A percentile compares a stretch with the other conserved stretches of the same genome.
These are phyloP conservation scores for Dolichoris vasculosae DNA, from an alignment of 1,140 invertebrate genomes.

Conservation along the genomic window DNA sequence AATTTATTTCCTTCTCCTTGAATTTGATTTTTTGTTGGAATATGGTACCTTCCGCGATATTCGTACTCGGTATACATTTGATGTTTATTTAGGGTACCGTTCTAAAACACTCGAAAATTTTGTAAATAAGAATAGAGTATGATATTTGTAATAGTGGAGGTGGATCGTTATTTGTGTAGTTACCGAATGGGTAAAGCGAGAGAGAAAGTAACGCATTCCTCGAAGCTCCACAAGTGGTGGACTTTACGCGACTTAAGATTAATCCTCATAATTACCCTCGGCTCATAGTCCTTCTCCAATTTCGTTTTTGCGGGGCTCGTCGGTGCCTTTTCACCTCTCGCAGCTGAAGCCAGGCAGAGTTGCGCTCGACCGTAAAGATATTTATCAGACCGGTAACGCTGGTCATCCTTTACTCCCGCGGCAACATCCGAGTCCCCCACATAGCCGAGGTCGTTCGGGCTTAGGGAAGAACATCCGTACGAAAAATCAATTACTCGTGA, in stretches of 20 bases:
- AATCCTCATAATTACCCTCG: slow-evolving; percentile 73
- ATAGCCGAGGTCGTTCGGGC: background rate
- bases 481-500: slow-evolving; percentile 54
- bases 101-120: background rate
- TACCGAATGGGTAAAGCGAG: background rate
- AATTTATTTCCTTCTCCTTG: no score
- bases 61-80: no score
- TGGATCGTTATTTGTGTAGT: slow-evolving; percentile 1
- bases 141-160: background rate
- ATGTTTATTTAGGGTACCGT: no score
- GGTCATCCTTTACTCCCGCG: slow-evolving; percentile 61
- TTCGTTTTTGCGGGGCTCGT: slow-evolving; percentile 52
- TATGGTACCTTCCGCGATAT: no score
- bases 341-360: background rate
- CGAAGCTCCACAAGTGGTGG: slow-evolving; percentile 72
- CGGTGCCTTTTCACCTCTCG: slow-evolving; percentile 42
- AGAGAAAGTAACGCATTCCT: slow-evolving; percentile 23
- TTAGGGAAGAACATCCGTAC: background rate
- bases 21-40: no score
- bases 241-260: slow-evolving; percentile 74
- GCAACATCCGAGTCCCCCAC: background rate
- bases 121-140: background rate
- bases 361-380: slow-evolving; percentile 63
- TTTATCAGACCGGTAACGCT: slow-evolving; percentile 60
- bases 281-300: slow-evolving; percentile 47